These are phyloP conservation scores for Eidolon helvum DNA, from an alignment of 2,113 vertebrate genomes.

Conservation along the genomic window DNA sequence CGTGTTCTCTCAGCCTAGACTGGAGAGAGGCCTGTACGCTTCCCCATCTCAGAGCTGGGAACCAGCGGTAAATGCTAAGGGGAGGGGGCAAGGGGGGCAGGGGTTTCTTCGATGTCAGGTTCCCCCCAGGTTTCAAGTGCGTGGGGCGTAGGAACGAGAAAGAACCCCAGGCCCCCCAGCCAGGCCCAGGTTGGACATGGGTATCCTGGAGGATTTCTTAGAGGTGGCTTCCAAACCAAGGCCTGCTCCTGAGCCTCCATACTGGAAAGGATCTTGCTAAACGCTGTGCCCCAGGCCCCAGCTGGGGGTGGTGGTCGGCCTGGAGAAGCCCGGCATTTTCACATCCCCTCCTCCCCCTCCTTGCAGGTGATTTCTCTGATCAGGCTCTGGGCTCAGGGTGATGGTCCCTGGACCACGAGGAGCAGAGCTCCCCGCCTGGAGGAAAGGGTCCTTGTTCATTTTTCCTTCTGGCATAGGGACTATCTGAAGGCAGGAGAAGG, in stretches of 20 bases:
- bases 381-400: background rate
- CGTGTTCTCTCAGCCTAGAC: background rate
- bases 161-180: background rate
- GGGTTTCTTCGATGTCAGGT: rapidly evolving
- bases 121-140: background rate
- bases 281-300: rapidly evolving
- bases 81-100: background rate
- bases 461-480: background rate
- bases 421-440: background rate
- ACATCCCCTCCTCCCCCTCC: background rate
- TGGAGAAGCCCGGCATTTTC: background rate
- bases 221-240: background rate
- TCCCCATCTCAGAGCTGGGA: background rate
- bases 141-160: background rate
- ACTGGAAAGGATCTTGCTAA: background rate
- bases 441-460: background rate
- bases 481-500: background rate
- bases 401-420: background rate
- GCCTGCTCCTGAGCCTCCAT: background rate
- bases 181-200: background rate
- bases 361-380: background rate
- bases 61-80: background rate
- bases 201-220: background rate
- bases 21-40: rapidly evolving
- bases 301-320: background rate